A percentile compares a stretch with the other conserved stretches of the same genome.
phyloP scores from a whole-genome alignment of 2,797 vertebrate species.

The Falco novaeseelandiae region DNA sequence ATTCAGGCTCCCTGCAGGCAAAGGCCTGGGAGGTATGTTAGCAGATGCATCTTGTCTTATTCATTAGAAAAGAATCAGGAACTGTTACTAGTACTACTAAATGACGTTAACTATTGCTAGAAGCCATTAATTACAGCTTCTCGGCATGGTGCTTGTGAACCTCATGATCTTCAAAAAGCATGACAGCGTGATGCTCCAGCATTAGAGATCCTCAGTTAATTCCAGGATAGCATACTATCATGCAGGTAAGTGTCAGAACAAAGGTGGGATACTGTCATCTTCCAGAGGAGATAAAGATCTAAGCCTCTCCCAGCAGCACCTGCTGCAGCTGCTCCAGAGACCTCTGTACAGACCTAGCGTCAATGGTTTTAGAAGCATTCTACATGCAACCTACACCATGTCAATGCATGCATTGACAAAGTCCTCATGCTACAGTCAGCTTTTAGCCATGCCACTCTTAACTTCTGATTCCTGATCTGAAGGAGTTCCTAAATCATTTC shows the following conservation, averaged over 20 bases:
- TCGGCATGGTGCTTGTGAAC: neutral
- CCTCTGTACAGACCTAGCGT: neutral
- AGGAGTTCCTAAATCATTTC: neutral
- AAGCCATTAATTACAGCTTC: neutral
- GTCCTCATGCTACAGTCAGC: neutral
- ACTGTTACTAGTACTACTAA: neutral
- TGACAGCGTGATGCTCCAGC: neutral
- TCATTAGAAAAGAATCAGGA: neutral
- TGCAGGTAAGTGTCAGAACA: neutral
- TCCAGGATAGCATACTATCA: neutral
- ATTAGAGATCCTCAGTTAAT: neutral
- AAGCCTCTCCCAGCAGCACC: neutral
- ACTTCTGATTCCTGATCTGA: neutral
- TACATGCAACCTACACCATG: too few relatives aligned
- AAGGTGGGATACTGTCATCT: neutral
- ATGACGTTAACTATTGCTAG: neutral
- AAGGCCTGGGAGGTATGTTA: neutral
- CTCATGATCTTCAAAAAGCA: neutral
- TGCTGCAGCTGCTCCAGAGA: neutral
- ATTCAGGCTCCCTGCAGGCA: neutral
- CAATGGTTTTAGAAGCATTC: neutral
- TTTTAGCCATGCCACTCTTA: neutral
- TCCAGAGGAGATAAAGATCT: neutral
- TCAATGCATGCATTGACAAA: too few relatives aligned
- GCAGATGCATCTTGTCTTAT: neutral